Base-by-base conservation (phyloP, 2,797 vertebrate species). In the Mus spretus region DNA sequence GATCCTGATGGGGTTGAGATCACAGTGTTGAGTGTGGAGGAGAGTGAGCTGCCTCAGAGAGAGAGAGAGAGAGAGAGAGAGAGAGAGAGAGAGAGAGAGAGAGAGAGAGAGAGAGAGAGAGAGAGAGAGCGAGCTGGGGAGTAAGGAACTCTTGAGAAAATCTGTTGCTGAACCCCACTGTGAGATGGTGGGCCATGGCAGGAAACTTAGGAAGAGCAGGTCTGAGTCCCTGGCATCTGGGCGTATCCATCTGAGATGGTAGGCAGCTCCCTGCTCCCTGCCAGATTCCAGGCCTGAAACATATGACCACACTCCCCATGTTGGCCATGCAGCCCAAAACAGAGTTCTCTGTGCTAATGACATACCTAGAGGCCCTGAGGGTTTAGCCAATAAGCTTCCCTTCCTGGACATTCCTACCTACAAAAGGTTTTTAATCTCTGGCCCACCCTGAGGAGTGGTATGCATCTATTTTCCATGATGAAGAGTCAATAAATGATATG, bases 21-120 rank as follows among this genome's bases (percentile, higher is more conserved):
- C 84, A 6, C 0, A 0, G 26, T 0, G 2, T 17, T 26, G 31
- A 79, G 57, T 65, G 67, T 91, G 34, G 28, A 70, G 81, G 47
- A 72, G 15, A 11, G 57, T 1, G 13, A n/a, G 53, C 7, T 1
- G 10, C 22, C 12, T 40, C 3, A 22, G 50, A 28, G 67, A 40
- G 34, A 7, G 11, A 0, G 22, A 24, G 22, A 26, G 61, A 10
- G 7, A 9, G 61, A 63, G 22, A 3, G 22, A 24, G 22, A 26
- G 61, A 10, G 7, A 9, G 61, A 63, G 22, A 3, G 22, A 8
- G 22, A 26, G 61, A 10, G 61, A 10, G 7, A 9, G 61, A 63
- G 22, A 3, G 22, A 9, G 22, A 26, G 61, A 11, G 59, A 24
- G 59, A 61, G 59, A 24, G 17, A 13, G 26, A 65, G 63, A 31